A percentile compares a stretch with the other conserved stretches of the same genome.
Evolutionary conservation across 2,113 vertebrate species (phyloP).

Genomic region (Mixornis gularis): DNA sequence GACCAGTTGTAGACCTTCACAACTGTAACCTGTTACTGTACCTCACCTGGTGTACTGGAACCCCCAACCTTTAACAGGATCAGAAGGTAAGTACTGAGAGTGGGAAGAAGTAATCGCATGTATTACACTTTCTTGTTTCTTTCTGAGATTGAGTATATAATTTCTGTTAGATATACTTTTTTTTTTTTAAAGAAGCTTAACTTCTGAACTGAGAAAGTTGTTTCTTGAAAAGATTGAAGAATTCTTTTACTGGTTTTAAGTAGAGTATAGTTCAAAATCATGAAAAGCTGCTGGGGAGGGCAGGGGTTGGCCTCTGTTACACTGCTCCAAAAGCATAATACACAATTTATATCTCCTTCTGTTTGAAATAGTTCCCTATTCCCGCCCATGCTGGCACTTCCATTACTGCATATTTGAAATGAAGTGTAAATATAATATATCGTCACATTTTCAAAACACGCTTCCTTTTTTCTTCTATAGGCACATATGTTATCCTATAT

Average conservation of each 20-base stretch:
- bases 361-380: background rate
- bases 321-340: background rate
- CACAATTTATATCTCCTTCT: background rate
- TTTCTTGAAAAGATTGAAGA: background rate
- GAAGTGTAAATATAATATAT: background rate
- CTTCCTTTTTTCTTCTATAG: background rate
- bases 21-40: background rate
- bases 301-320: background rate
- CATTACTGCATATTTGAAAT: background rate
- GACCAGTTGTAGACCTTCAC: background rate
- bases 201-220: background rate
- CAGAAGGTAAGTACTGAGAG: background rate
- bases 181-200: background rate
- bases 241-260: background rate
- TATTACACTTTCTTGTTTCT: background rate
- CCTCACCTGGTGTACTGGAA: background rate
- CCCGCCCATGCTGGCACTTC: background rate
- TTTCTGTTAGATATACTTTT: background rate
- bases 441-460: background rate
- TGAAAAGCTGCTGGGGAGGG: background rate
- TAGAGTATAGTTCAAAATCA: background rate
- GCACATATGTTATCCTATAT: background rate
- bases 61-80: background rate
- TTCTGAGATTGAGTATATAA: background rate
- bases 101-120: background rate